Percentiles rank a stretch among this genome's conserved stretches.
phyloP scores from a whole-genome alignment of 2,797 vertebrate species.

The Salmo trutta region DNA sequence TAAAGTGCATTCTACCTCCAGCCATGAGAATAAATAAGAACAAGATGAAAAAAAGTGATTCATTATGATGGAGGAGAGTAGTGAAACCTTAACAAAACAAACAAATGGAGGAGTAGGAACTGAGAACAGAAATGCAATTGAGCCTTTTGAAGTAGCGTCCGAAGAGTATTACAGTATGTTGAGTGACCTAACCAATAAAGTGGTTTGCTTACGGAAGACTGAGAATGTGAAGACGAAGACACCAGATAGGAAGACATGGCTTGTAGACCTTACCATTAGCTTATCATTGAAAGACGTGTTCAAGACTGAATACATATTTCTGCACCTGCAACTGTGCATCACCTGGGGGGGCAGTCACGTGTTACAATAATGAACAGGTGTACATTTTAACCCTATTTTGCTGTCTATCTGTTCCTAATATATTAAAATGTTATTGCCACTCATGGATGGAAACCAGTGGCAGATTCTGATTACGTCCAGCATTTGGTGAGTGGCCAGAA shows the following conservation, averaged over 20 bases:
- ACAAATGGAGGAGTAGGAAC: slow-evolving; percentile 61
- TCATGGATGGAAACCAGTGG: slow-evolving; percentile 66
- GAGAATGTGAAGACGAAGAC: slow-evolving; percentile 2
- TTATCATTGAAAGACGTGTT: slow-evolving; percentile 1
- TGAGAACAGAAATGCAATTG: slow-evolving; percentile 61
- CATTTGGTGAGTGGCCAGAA: slow-evolving; percentile 67
- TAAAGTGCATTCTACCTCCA: slow-evolving; percentile 68
- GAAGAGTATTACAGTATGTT: slow-evolving; percentile 24
- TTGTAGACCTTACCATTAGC: slow-evolving; percentile 17
- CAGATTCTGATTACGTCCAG: slow-evolving; percentile 71
- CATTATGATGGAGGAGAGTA: slow-evolving; percentile 72
- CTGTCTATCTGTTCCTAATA: slow-evolving; percentile 69
- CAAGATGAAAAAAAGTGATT: slow-evolving; percentile 71
- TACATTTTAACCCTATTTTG: slow-evolving; percentile 75
- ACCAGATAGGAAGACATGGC: background rate
- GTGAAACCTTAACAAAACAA: slow-evolving; percentile 78
- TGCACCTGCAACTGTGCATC: background rate
- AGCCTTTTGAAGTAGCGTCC: slow-evolving; percentile 50
- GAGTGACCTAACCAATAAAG: slow-evolving; percentile 11
- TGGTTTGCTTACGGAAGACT: background rate
- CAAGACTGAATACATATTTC: background rate
- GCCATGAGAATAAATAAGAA: slow-evolving; percentile 79
- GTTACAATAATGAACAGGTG: slow-evolving; percentile 78
- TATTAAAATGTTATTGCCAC: slow-evolving; percentile 76
- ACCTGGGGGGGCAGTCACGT: background rate